Percentiles rank a stretch among this genome's conserved stretches.
phyloP scores from a whole-genome alignment of 1,140 invertebrate species.

The Drosophila navojoa region DNA sequence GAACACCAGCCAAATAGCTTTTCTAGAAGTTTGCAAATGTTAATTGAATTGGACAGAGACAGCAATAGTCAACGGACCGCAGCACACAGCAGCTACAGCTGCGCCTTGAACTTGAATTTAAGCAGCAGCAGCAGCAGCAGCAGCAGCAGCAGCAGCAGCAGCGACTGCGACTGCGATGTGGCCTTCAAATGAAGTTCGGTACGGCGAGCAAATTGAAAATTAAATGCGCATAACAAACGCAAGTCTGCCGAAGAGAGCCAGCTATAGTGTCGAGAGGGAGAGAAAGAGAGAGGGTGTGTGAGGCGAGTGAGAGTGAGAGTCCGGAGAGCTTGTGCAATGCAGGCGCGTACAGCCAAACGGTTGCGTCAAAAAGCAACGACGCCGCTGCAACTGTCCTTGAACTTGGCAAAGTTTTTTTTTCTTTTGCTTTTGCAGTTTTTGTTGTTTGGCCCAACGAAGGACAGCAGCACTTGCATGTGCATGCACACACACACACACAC shows the following conservation, averaged over 20 bases:
- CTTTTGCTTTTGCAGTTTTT: conserved; percentile 12
- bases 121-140: conserved; percentile 3
- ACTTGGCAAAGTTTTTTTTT: conserved; percentile 59
- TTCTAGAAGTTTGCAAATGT: conserved; percentile 31
- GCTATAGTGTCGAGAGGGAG: background rate
- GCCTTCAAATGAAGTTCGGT: conserved; percentile 66
- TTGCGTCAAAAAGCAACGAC: conserved; percentile 61
- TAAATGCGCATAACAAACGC: conserved; percentile 58
- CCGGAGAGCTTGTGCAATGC: conserved; percentile 53
- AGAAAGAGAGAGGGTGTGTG: background rate
- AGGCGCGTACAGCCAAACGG: conserved; percentile 58
- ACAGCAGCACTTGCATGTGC: conserved; percentile 30
- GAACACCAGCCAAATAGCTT: conserved; percentile 1
- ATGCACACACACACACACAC: conserved; percentile 24
- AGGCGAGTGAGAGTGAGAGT: conserved; percentile 4
- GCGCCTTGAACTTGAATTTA: conserved; percentile 70
- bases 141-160: conserved; percentile 14
- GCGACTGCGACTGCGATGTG: conserved; percentile 21
- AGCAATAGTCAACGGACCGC: background rate
- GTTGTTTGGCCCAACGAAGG: conserved; percentile 31
- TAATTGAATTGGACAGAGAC: conserved; percentile 53
- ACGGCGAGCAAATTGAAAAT: conserved; percentile 52
- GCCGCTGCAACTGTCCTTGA: conserved; percentile 70
- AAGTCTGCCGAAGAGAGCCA: conserved; percentile 18
- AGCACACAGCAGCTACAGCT: conserved; percentile 17